Percentiles rank a stretch among this genome's conserved stretches.
These are phyloP conservation scores for Phenganax marumi DNA, from an alignment of 92 coral and sea anemone genomes.

Conservation along the genomic window DNA sequence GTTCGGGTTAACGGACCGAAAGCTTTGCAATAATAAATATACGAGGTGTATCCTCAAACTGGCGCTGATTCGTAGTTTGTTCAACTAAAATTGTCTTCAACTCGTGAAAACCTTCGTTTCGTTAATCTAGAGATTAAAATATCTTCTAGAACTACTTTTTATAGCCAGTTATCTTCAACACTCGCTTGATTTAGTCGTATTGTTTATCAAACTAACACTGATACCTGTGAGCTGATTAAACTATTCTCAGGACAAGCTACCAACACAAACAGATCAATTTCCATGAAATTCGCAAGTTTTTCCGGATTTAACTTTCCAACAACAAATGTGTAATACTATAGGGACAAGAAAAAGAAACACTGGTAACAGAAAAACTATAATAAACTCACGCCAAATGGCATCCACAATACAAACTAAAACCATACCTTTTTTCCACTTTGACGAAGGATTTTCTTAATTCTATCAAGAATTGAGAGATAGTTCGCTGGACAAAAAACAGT, in stretches of 20 bases:
- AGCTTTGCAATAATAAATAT: no score
- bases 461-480: slow-evolving; percentile 70
- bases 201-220: background rate
- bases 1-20: no score
- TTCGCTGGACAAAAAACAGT: slow-evolving; percentile 56
- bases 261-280: slow-evolving; percentile 87
- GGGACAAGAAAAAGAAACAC: background rate
- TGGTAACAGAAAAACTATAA: background rate
- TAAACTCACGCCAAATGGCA: background rate
- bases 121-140: no score
- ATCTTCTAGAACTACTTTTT: no score
- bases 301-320: slow-evolving; percentile 91
- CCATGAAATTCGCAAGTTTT: slow-evolving; percentile 97
- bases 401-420: background rate
- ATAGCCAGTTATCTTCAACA: no score
- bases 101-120: no score
- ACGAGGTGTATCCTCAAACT: no score
- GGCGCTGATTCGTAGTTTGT: no score
- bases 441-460: slow-evolving; percentile 72
- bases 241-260: slow-evolving; percentile 96
- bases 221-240: slow-evolving; percentile 83
- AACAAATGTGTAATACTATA: slow-evolving; percentile 82
- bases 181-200: background rate
- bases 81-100: no score
- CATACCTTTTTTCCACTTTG: slow-evolving; percentile 89